A percentile compares a stretch with the other conserved stretches of the same genome.
Evolutionary conservation across 2,888 invertebrate species (phyloP).

Genomic region (Drosophila macrothrix): DNA sequence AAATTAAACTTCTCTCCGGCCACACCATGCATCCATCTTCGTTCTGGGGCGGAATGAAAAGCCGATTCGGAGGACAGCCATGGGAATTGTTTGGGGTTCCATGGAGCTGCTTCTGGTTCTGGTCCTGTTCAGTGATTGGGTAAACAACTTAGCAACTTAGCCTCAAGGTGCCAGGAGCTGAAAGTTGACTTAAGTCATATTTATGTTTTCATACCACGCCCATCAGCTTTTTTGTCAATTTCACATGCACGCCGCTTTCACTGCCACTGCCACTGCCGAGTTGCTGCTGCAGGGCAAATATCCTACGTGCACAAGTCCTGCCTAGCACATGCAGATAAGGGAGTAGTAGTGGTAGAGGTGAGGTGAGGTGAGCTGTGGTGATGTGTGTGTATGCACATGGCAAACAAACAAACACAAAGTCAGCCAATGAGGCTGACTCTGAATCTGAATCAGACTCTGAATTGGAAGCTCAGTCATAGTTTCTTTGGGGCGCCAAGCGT

Average conservation of each 20-base stretch:
- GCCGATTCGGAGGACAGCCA: conserved; percentile 2
- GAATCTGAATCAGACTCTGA: conserved; percentile 19
- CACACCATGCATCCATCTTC: conserved; percentile 1
- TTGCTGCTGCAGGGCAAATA: conserved; percentile 74
- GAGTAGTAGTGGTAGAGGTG: background rate
- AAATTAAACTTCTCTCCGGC: conserved; percentile 64
- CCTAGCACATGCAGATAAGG: conserved; percentile 13
- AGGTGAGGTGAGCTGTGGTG: background rate
- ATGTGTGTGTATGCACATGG: conserved; percentile 28
- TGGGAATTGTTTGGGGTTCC: conserved; percentile 32
- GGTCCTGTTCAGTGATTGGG: conserved; percentile 60
- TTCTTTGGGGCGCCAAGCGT: conserved; percentile 1
- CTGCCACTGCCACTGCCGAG: conserved; percentile 65
- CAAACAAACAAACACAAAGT: conserved; percentile 48
- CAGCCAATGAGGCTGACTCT: conserved; percentile 24
- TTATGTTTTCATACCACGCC: conserved; percentile 66
- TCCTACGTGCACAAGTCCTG: conserved; percentile 75
- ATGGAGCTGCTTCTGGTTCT: conserved; percentile 16
- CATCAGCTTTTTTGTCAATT: conserved; percentile 73
- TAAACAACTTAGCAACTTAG: conserved; percentile 75
- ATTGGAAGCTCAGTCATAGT: conserved; percentile 6
- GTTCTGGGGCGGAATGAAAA: background rate
- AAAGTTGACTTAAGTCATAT: conserved; percentile 59
- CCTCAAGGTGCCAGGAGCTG: conserved; percentile 54
- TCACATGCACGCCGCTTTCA: conserved; percentile 65